Conservation (phyloP, 2,888 invertebrate genomes). For the Cyclophora albipunctata region DNA sequence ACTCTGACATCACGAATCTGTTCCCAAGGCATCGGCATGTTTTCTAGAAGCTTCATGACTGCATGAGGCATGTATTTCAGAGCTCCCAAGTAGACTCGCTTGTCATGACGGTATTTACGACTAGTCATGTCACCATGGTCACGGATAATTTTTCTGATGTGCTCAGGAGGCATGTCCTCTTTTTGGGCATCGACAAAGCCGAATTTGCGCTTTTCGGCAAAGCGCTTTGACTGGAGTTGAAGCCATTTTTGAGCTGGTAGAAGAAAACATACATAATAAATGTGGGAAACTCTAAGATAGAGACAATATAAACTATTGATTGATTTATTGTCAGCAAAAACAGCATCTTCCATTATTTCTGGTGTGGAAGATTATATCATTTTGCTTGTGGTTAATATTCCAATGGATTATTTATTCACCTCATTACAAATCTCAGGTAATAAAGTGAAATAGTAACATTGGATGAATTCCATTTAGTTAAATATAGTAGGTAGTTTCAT, state of each 20-base stretch:
- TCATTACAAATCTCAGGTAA: too few species aligned
- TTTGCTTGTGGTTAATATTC: too few species aligned
- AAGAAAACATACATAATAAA: constrained; percentile 2
- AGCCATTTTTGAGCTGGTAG: constrained; percentile 95
- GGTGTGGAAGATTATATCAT: too few species aligned
- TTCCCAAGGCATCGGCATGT: constrained; percentile 99
- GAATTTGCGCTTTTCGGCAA: constrained; percentile 98
- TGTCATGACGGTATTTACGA: constrained; percentile 98
- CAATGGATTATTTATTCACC: too few species aligned
- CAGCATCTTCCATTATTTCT: too few species aligned
- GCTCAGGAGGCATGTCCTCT: constrained; percentile 99
- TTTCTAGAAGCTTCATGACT: constrained; percentile 97
- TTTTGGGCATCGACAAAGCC: constrained; percentile 99
- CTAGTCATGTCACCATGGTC: constrained; percentile 99
- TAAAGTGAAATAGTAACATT: too few species aligned
- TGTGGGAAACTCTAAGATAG: background rate
- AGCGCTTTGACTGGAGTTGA: constrained; percentile 98
- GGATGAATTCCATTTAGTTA: too few species aligned
- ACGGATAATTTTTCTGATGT: constrained; percentile 98
- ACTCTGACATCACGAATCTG: constrained; percentile 99
- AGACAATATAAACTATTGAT: background rate
- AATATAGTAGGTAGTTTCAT: too few species aligned
- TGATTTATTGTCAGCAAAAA: background rate
- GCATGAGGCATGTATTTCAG: constrained; percentile 99
- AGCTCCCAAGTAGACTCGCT: constrained; percentile 97